Percentiles rank a stretch among this genome's conserved stretches.
These are phyloP conservation scores for Mayetiola destructor DNA, from an alignment of 2,888 invertebrate species.

Conservation along the genomic window DNA sequence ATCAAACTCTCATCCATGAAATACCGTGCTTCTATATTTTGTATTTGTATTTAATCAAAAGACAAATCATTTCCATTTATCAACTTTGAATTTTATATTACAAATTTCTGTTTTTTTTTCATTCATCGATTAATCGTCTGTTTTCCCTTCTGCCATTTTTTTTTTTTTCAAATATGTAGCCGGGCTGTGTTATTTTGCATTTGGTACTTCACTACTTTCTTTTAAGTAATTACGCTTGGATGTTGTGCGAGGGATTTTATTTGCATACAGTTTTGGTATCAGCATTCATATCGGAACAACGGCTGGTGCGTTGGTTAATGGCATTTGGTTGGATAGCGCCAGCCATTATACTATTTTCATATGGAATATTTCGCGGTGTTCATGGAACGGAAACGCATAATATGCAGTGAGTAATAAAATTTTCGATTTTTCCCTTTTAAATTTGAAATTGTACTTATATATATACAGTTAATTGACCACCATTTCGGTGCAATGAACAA, in stretches of 20 bases:
- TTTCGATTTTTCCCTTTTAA: too few species aligned
- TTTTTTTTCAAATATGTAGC: too few species aligned
- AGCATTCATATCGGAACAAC: slow-evolving; percentile 79
- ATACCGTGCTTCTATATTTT: too few species aligned
- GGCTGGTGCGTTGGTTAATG: slow-evolving; percentile 68
- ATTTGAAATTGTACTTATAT: not conserved
- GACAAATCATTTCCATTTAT: too few species aligned
- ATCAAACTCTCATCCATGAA: too few species aligned
- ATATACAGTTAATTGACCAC: not conserved
- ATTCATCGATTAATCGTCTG: too few species aligned
- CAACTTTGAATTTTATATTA: too few species aligned
- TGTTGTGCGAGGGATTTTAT: slow-evolving; percentile 90
- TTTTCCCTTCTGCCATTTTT: slow-evolving; percentile 12
- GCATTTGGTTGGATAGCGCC: slow-evolving; percentile 76
- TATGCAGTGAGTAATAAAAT: slow-evolving; percentile 43
- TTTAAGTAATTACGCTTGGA: slow-evolving; percentile 90
- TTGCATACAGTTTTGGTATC: slow-evolving; percentile 84
- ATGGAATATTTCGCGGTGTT: slow-evolving; percentile 48
- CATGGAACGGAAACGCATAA: slow-evolving; percentile 38
- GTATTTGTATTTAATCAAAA: too few species aligned
- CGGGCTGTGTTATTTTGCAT: slow-evolving; percentile 69
- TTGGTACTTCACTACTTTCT: slow-evolving; percentile 75
- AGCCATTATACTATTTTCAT: slow-evolving; percentile 47
- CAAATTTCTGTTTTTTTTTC: too few species aligned
- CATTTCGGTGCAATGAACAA: too few species aligned